Evolutionary conservation across 2,888 invertebrate species (phyloP), one percentile per base, ranked within the genome.

Genomic region (Amblyjoppa proteus): DNA sequence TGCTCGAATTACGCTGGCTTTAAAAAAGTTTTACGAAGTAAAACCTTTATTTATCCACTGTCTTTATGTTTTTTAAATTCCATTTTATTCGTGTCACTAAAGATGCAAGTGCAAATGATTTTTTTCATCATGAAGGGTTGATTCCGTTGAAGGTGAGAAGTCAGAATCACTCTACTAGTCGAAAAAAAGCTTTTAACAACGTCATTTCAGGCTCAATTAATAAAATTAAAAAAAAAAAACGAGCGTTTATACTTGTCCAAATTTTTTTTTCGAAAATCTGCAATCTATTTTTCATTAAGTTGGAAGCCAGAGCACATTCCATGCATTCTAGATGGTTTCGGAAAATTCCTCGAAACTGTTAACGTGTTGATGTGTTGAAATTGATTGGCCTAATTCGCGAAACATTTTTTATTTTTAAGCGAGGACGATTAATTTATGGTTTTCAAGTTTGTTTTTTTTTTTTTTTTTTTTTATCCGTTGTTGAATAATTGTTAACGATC

Each of bases 401-500:
- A 74, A 25, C 0, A 3, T 61, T 25, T 28, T 74, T 70, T 74
- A 16, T 41, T 13, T 16, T 9, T 56, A 70, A 70, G 53, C 0
- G 4, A 28, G n/a, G n/a, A 83, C 25, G 7, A 20, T 9, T 31
- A 9, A 34, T 41, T 41, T 6, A 13, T 69, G 11, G 58, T 74
- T 69, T 74, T 66, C 20, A 68, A 38, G 34, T 53, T 73, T 28
- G 51, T 69, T 64, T 70, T 79, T 34, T 38, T 75, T 53, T 71
- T 53, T 71, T 38, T 31, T 58, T 64, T 70, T 20, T 20, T 79
- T 45, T 51, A 79, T 53, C 75, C 34, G 69, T 74, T 74, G 79
- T 84, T 84, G 45, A 84, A 49, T 64, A 71, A 56, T 84, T 84
- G 79, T 84, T 80, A 64, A 75, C 71, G 71, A 53, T 78, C n/a